These are phyloP conservation scores for Calosoma granatense DNA, from an alignment of 1,140 invertebrate genomes.

Conservation along the genomic window DNA sequence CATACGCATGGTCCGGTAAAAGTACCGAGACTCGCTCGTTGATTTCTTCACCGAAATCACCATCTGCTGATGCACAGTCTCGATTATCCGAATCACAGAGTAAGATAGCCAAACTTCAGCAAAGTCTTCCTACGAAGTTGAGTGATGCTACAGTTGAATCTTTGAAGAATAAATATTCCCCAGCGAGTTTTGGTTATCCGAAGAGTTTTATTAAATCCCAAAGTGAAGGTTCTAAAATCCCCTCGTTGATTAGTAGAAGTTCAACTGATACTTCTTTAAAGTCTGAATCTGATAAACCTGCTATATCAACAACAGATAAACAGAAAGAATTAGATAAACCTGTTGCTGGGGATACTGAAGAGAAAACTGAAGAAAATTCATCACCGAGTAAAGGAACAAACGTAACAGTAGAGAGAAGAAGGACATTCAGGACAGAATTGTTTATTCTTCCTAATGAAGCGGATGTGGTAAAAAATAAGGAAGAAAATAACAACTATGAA, in stretches of 20 bases:
- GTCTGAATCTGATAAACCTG: not conserved
- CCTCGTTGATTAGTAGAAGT: not conserved
- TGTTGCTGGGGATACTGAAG: not conserved
- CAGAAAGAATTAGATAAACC: not conserved
- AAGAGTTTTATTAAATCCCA: not conserved
- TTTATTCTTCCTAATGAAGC: not conserved
- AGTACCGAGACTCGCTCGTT: no score
- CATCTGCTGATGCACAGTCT: not conserved
- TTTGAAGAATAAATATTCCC: constrained; percentile 21
- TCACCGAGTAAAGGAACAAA: not conserved
- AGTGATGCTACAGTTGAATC: constrained; percentile 14
- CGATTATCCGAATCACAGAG: not conserved
- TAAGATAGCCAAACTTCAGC: constrained; percentile 3
- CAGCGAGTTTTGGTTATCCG: constrained; percentile 19
- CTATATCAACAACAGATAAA: no score
- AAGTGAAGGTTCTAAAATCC: not conserved
- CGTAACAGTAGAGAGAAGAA: not conserved
- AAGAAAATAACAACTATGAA: no score
- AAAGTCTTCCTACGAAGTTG: constrained; percentile 12
- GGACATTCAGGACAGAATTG: not conserved
- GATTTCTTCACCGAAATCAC: not conserved
- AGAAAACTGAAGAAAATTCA: not conserved
- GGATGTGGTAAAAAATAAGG: not conserved
- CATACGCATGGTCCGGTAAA: not conserved
- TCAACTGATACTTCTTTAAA: not conserved